Percentiles rank a stretch among this genome's conserved stretches.
Conservation (phyloP, 2,113 vertebrate species). For the Caranx ignobilis region DNA sequence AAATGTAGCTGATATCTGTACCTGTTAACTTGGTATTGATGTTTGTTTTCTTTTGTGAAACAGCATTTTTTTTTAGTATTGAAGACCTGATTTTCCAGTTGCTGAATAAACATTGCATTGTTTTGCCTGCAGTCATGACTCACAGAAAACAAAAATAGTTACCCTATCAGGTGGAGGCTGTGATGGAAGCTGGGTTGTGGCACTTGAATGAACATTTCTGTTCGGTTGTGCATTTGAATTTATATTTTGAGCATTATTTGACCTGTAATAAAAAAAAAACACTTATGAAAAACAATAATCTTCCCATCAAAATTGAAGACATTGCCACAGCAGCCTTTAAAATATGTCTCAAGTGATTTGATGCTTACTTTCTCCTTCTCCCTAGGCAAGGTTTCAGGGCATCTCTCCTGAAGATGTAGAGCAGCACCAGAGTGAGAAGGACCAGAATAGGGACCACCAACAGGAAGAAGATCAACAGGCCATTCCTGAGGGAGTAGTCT, state of each 20-base stretch:
- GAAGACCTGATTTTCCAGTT: neutral
- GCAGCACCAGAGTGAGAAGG: conserved; percentile 72
- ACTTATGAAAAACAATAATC: neutral
- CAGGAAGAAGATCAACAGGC: conserved; percentile 91
- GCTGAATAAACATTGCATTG: neutral
- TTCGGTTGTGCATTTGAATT: conserved; percentile 35
- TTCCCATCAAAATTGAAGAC: neutral
- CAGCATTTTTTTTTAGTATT: neutral
- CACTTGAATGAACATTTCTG: conserved; percentile 2
- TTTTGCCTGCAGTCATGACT: neutral
- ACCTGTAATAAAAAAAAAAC: conserved; percentile 51
- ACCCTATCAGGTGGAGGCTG: conserved; percentile 39
- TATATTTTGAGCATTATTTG: conserved; percentile 24
- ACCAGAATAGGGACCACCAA: conserved; percentile 85
- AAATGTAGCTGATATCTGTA: neutral
- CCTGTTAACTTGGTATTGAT: neutral
- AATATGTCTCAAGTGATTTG: neutral
- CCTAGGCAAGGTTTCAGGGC: conserved; percentile 67
- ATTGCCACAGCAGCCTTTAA: neutral
- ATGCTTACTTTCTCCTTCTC: conserved; percentile 50
- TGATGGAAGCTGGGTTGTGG: conserved; percentile 18
- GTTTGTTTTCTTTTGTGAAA: neutral
- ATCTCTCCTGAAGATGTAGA: conserved; percentile 80
- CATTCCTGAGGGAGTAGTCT: conserved; percentile 90
- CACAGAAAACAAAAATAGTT: conserved; percentile 25